Evolutionary conservation across 2,797 vertebrate genomes (phyloP).

Genomic region (Sebastes iracundus): DNA sequence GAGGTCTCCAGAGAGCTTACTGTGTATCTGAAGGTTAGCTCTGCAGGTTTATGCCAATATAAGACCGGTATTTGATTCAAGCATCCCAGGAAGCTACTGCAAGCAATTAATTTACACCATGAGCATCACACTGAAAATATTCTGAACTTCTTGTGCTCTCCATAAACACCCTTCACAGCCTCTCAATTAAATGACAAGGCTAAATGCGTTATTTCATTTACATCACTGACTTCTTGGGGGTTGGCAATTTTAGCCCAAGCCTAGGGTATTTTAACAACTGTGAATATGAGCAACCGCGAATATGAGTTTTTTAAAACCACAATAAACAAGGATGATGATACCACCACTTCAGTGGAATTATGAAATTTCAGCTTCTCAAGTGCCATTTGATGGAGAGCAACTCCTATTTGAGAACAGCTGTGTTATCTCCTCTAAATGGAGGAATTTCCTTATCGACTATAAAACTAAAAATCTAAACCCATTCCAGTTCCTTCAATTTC

Average conservation of each 20-base stretch:
- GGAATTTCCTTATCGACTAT: constrained; percentile 9
- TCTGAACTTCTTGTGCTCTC: constrained; percentile 58
- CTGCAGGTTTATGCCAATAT: constrained; percentile 54
- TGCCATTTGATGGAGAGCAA: constrained; percentile 1
- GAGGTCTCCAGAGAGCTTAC: constrained; percentile 51
- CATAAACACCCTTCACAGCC: constrained; percentile 48
- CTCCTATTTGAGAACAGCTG: constrained; percentile 21
- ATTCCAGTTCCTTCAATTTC: constrained; percentile 15
- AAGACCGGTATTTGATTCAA: constrained; percentile 51
- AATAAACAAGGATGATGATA: constrained; percentile 19
- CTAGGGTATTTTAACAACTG: constrained; percentile 36
- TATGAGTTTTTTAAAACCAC: constrained; percentile 5
- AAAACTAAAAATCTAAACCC: background rate
- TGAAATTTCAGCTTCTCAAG: background rate
- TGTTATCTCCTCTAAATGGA: constrained; percentile 27
- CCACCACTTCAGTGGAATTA: background rate
- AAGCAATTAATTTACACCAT: constrained; percentile 61
- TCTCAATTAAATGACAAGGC: constrained; percentile 57
- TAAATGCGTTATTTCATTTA: constrained; percentile 60
- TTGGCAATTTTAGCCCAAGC: constrained; percentile 25
- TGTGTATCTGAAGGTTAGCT: constrained; percentile 68
- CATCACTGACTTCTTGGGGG: constrained; percentile 46
- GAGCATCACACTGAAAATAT: constrained; percentile 49
- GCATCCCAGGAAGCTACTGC: constrained; percentile 47
- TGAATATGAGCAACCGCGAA: background rate